Evolutionary conservation across 2,797 vertebrate genomes (phyloP).

Genomic region (Heteromormyrus szaboi): DNA sequence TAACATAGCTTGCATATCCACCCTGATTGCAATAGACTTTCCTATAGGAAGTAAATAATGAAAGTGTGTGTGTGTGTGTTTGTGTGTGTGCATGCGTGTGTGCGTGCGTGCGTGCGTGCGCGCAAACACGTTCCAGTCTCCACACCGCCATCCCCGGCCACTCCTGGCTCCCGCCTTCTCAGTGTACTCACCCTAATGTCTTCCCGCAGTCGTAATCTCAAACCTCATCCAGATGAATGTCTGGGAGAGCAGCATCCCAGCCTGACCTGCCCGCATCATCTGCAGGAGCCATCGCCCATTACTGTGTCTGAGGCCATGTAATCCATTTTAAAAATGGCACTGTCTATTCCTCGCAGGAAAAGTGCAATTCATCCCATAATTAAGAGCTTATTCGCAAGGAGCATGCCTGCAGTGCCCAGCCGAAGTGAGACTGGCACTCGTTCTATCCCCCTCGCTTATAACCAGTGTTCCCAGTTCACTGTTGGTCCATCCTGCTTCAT

Average conservation of each 20-base stretch:
- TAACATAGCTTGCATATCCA: background rate
- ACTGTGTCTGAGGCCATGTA: background rate
- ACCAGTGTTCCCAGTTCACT: background rate
- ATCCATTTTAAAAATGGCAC: background rate
- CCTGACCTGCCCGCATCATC: background rate
- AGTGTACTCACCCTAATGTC: background rate
- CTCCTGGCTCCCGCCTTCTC: background rate
- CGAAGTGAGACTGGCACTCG: background rate
- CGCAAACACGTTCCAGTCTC: background rate
- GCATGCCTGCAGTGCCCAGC: background rate
- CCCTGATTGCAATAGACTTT: background rate
- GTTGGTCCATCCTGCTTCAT: background rate
- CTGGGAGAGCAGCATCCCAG: background rate
- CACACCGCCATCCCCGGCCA: background rate
- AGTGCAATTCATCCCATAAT: conserved; percentile 1
- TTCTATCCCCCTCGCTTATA: background rate
- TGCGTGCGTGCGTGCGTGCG: background rate
- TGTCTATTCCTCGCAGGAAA: background rate
- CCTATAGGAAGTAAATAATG: background rate
- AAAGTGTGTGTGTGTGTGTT: background rate
- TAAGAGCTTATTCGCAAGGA: background rate
- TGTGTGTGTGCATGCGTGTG: background rate
- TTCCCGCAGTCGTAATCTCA: background rate
- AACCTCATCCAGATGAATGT: background rate
- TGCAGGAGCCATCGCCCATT: background rate